Evolutionary conservation across 2,113 vertebrate genomes (phyloP).

Genomic region (Hypanus sabinus): DNA sequence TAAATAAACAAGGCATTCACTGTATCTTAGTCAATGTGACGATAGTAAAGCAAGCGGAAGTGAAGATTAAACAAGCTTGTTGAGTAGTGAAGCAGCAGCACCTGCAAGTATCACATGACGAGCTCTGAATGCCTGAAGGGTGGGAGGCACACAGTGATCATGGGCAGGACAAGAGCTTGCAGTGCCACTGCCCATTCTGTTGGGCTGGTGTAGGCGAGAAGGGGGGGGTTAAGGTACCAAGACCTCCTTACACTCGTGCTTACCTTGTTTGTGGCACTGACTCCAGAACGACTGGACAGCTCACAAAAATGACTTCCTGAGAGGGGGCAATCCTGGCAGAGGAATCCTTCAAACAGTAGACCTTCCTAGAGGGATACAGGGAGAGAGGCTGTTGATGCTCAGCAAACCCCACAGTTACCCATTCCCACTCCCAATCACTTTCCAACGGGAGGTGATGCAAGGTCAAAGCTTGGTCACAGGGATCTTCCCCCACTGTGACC

Average conservation of each 20-base stretch:
- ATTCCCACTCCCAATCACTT: too few species aligned
- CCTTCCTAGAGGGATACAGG: neutral
- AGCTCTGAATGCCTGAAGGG: neutral
- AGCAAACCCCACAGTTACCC: neutral
- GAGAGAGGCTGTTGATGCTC: neutral
- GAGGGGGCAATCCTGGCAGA: neutral
- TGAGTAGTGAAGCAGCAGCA: too few species aligned
- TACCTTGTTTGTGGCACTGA: neutral
- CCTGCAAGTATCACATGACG: too few species aligned
- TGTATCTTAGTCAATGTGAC: too few species aligned
- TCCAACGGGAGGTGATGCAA: too few species aligned
- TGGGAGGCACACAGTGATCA: neutral
- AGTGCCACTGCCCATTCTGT: too few species aligned
- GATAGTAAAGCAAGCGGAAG: too few species aligned
- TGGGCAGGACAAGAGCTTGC: too few species aligned
- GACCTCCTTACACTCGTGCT: neutral
- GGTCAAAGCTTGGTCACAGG: neutral
- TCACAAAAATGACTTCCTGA: slow-evolving; percentile 10
- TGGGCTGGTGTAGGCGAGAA: neutral
- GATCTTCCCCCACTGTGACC: neutral
- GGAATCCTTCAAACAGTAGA: slow-evolving; percentile 4
- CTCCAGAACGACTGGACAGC: neutral
- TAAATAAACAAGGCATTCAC: too few species aligned
- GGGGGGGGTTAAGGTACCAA: neutral
- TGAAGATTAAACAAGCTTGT: too few species aligned